Conservation (phyloP, 2,888 invertebrate species). For the Achlya flavicornis region DNA sequence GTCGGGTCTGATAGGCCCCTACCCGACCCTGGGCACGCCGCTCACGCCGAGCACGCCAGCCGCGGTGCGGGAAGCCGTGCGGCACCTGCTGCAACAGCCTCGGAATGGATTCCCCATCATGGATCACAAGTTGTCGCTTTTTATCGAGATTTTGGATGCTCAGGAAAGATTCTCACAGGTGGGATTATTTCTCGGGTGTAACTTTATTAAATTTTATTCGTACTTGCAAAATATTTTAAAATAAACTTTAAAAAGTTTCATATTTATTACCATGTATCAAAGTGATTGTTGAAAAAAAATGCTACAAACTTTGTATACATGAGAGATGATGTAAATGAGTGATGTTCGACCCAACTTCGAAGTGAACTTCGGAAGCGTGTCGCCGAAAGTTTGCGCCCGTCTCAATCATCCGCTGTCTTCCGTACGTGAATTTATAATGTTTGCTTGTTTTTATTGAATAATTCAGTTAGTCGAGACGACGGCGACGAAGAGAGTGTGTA, state of each 20-base stretch:
- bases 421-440: slow-evolving; percentile 47
- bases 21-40: slow-evolving; percentile 64
- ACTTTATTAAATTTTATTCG: neutral
- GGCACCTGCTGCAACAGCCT: slow-evolving; percentile 87
- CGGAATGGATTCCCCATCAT: slow-evolving; percentile 90
- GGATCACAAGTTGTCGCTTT: slow-evolving; percentile 90
- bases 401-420: slow-evolving; percentile 39
- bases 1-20: slow-evolving; percentile 61
- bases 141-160: slow-evolving; percentile 92
- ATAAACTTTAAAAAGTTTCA: neutral
- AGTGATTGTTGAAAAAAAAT: neutral
- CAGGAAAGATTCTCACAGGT: slow-evolving; percentile 93
- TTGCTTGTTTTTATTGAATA: slow-evolving; percentile 56
- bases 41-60: slow-evolving; percentile 83
- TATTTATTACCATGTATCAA: neutral
- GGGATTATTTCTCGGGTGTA: slow-evolving; percentile 23
- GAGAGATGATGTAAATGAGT: slow-evolving; percentile 40
- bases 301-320: neutral
- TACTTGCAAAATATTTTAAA: neutral
- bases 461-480: slow-evolving; percentile 34
- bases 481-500: slow-evolving; percentile 17
- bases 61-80: slow-evolving; percentile 88
- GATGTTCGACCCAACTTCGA: slow-evolving; percentile 15
- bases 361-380: slow-evolving; percentile 28
- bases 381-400: slow-evolving; percentile 36